Evolutionary conservation across 2,888 invertebrate species (phyloP), one percentile per base, ranked within the genome.

Genomic region (Pachycephus smyrnensis): DNA sequence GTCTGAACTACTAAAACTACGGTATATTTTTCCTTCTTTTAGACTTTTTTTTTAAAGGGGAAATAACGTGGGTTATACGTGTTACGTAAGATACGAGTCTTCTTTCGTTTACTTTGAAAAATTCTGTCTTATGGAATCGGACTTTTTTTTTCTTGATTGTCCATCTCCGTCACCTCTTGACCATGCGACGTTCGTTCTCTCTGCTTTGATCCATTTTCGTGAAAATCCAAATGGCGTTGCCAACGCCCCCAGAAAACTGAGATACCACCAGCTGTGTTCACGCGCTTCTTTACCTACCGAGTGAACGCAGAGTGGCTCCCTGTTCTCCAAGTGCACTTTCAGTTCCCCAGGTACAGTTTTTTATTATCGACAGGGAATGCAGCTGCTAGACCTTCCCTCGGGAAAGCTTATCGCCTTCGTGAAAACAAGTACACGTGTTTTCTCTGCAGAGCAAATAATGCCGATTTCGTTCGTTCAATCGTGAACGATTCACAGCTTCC

Each of bases 181-280:
- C 55, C 23, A 3, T 55, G 55, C 23, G 23, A 55, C 2, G 55
- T 23, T 55, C 9, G 23, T 55, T 9, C 9, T 55, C 55, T 55
- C 23, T 71, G 32, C 23, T 30, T 23, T 15, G 9, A 68, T 32
- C 40, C 4, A 68, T 77, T 11, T 4, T 37, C n/a, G 78, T 31
- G 55, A 32, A 79, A 31, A 71, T 69, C 31, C 73, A 76, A 75
- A 75, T 73, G 73, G 73, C 76, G 90, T 82, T 82, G 89, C 80
- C 77, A 87, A 87, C 86, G 88, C 92, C 89, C 90, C 85, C 89
- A 91, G 92, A 92, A 91, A 92, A 97, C 97, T 97, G 97, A 97
- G 97, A 97, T 97, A 98, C 97, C 97, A 97, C 97, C 97, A 97
- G 97, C 97, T 98, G 97, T 97, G 97, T 98, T 98, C 97, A 97